Evolutionary conservation across 64 coral and sea anemone genomes (phyloP).

Genomic region (Montipora cactus): DNA sequence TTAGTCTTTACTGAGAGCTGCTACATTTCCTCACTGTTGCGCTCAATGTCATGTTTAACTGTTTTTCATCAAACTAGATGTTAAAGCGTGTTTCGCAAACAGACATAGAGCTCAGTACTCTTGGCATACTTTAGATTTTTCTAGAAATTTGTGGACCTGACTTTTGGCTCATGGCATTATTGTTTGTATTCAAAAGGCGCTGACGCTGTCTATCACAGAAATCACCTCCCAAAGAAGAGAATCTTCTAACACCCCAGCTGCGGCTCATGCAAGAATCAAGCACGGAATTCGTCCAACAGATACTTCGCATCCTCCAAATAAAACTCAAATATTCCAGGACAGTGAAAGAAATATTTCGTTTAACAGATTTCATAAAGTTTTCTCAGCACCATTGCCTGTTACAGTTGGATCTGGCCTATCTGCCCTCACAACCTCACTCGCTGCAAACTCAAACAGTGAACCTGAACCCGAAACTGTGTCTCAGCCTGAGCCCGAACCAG

Average conservation of each 20-base stretch:
- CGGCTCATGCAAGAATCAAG: not conserved
- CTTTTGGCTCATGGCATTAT: not conserved
- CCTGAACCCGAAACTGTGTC: not conserved
- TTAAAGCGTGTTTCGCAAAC: too few relatives aligned
- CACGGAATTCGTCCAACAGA: not conserved
- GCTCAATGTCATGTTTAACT: too few relatives aligned
- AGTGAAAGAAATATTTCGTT: not conserved
- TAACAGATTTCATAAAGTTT: not conserved
- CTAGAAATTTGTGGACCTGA: too few relatives aligned
- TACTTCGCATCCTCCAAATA: not conserved
- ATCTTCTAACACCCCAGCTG: not conserved
- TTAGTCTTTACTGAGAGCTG: too few relatives aligned
- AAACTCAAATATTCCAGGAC: not conserved
- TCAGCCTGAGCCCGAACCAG: conserved; percentile 49
- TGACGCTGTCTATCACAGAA: not conserved
- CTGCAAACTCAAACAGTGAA: not conserved
- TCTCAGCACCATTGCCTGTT: not conserved
- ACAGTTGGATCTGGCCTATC: not conserved
- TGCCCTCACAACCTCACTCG: not conserved
- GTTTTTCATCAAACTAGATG: too few relatives aligned
- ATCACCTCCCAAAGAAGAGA: not conserved
- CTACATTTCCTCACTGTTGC: too few relatives aligned
- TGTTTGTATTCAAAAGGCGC: not conserved
- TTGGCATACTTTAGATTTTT: too few relatives aligned
- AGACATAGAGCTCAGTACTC: too few relatives aligned